Conservation (phyloP, 2,888 invertebrate species). For the Cantharis nigra region DNA sequence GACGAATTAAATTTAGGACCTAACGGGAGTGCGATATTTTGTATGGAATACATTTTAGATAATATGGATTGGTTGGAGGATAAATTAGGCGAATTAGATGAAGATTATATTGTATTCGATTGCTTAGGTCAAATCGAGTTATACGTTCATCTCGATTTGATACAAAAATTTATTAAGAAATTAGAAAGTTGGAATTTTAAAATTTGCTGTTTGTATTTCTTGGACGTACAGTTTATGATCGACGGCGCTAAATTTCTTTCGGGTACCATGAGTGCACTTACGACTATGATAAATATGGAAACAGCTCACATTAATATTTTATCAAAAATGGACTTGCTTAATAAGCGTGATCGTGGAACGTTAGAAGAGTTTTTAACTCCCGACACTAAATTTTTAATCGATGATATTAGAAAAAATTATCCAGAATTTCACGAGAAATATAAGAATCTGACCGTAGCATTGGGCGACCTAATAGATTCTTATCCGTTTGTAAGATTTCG, state of each 20-base stretch:
- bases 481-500: slow-evolving; percentile 92
- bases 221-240: slow-evolving; percentile 97
- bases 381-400: slow-evolving; percentile 57
- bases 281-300: slow-evolving; percentile 96
- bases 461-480: slow-evolving; percentile 88
- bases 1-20: slow-evolving; percentile 93
- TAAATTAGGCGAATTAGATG: slow-evolving; percentile 78
- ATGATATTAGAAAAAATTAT: slow-evolving; percentile 48
- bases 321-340: slow-evolving; percentile 93
- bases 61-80: slow-evolving; percentile 92
- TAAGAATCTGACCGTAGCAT: slow-evolving; percentile 79
- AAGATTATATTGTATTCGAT: slow-evolving; percentile 96
- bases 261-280: slow-evolving; percentile 91
- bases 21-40: slow-evolving; percentile 95
- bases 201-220: slow-evolving; percentile 88
- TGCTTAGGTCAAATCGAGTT: slow-evolving; percentile 99
- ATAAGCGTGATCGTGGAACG: slow-evolving; percentile 76
- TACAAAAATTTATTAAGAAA: slow-evolving; percentile 77
- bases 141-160: slow-evolving; percentile 92
- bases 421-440: slow-evolving; percentile 79
- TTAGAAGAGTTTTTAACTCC: slow-evolving; percentile 88
- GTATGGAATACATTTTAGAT: slow-evolving; percentile 90
- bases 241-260: slow-evolving; percentile 95
- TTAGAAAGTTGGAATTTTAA: slow-evolving; percentile 88
- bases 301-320: slow-evolving; percentile 92